phyloP scores from a whole-genome alignment of 2,888 invertebrate species.

The Aleiodes leptofemur region DNA sequence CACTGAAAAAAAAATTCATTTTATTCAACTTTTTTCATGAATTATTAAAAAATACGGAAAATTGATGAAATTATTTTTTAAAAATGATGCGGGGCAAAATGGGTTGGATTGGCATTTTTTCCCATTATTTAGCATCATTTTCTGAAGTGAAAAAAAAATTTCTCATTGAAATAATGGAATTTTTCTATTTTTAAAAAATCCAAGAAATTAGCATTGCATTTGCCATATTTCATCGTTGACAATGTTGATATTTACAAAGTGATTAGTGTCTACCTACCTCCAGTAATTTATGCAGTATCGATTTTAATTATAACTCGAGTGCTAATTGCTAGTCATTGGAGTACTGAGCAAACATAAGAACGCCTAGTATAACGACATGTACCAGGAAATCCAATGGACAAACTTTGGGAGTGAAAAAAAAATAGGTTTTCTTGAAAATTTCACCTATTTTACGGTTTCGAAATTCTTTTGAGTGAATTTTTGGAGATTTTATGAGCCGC shows the following conservation, averaged over 20 bases:
- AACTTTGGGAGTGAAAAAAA: background rate
- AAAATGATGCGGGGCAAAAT: too few relatives aligned
- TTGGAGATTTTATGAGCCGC: slow-evolving; percentile 16
- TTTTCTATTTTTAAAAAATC: background rate
- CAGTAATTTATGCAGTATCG: slow-evolving; percentile 63
- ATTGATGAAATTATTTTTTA: too few relatives aligned
- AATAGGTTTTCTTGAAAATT: background rate
- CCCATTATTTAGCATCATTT: too few relatives aligned
- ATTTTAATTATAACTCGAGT: slow-evolving; percentile 65
- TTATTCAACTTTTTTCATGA: too few relatives aligned
- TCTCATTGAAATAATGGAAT: background rate
- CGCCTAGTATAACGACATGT: slow-evolving; percentile 22
- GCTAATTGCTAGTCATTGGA: slow-evolving; percentile 68
- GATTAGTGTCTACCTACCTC: slow-evolving; percentile 21
- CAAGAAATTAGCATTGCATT: slow-evolving; percentile 24
- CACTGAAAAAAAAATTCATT: too few relatives aligned
- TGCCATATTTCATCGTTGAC: background rate
- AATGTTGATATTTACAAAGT: slow-evolving; percentile 27
- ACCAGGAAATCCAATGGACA: slow-evolving; percentile 23
- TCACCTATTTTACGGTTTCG: background rate
- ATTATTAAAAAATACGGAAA: too few relatives aligned
- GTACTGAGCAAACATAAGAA: slow-evolving; percentile 62
- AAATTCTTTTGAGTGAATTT: background rate
- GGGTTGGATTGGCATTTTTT: too few relatives aligned
- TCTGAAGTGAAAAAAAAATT: too few relatives aligned